phyloP scores from a whole-genome alignment of 2,797 vertebrate species.

The Pteronotus mesoamericanus region DNA sequence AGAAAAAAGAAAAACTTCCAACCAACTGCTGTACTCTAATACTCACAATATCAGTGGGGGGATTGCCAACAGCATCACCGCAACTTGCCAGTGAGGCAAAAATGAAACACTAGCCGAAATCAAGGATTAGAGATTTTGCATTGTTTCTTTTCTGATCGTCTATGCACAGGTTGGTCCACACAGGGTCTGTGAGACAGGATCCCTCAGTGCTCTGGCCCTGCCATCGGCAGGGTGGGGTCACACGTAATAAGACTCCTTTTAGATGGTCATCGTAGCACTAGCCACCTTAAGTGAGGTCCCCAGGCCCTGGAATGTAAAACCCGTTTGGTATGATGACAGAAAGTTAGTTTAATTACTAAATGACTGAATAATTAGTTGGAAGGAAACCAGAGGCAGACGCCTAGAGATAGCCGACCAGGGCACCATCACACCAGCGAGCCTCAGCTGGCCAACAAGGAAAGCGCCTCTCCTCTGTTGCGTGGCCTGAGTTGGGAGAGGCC shows the following conservation, averaged over 20 bases:
- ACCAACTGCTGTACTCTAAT: not conserved
- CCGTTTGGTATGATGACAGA: not conserved
- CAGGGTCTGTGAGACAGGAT: not conserved
- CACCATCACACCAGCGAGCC: not conserved
- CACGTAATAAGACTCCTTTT: not conserved
- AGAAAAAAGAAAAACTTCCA: not conserved
- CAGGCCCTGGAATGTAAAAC: not conserved
- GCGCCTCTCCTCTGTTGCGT: not conserved
- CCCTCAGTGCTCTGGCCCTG: not conserved
- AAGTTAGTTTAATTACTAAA: not conserved
- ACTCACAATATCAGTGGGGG: not conserved
- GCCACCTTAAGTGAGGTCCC: not conserved
- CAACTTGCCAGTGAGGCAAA: not conserved
- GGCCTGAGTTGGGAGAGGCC: not conserved
- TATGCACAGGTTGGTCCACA: not conserved
- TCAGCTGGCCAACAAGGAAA: not conserved
- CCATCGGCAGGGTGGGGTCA: not conserved
- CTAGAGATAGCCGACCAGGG: not conserved
- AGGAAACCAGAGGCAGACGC: not conserved
- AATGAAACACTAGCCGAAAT: not conserved
- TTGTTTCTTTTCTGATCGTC: not conserved
- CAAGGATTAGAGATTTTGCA: not conserved
- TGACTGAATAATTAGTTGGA: not conserved
- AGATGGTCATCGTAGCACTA: not conserved
- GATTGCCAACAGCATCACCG: not conserved